Evolutionary conservation across 2,888 invertebrate genomes (phyloP).

Genomic region (Thereva nobilitata): DNA sequence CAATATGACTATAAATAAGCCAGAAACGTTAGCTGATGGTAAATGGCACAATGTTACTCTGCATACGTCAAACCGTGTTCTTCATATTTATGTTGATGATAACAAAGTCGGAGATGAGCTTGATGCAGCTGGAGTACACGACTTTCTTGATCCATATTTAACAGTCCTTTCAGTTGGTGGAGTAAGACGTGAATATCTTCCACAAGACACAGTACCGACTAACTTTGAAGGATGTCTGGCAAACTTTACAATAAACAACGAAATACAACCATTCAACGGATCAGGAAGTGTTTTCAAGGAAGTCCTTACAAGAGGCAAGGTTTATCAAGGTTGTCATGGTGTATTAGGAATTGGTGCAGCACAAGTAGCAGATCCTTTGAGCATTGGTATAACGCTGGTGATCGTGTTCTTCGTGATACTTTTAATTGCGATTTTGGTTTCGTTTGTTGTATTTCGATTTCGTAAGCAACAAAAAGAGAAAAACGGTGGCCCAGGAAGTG

Average conservation of each 20-base stretch:
- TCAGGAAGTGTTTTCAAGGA: slow-evolving; percentile 81
- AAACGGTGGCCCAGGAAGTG: slow-evolving; percentile 68
- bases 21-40: slow-evolving; percentile 73
- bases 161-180: slow-evolving; percentile 82
- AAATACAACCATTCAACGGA: slow-evolving; percentile 87
- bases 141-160: slow-evolving; percentile 89
- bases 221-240: slow-evolving; percentile 89
- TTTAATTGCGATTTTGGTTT: slow-evolving; percentile 84
- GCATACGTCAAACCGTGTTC: slow-evolving; percentile 69
- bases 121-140: slow-evolving; percentile 84
- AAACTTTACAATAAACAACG: slow-evolving; percentile 86
- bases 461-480: slow-evolving; percentile 88
- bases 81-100: slow-evolving; percentile 74
- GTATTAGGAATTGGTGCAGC: slow-evolving; percentile 76
- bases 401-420: slow-evolving; percentile 92
- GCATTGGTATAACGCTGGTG: slow-evolving; percentile 90
- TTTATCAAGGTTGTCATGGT: slow-evolving; percentile 74
- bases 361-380: slow-evolving; percentile 82
- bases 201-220: slow-evolving; percentile 61
- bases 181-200: slow-evolving; percentile 65
- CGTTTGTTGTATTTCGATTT: slow-evolving; percentile 89
- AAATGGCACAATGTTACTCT: slow-evolving; percentile 88
- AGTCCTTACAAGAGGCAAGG: slow-evolving; percentile 71
- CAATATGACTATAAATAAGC: slow-evolving; percentile 76
- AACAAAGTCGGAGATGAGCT: slow-evolving; percentile 79